Evolutionary conservation across 64 coral and sea anemone species (phyloP).

Genomic region (Porites lutea): DNA sequence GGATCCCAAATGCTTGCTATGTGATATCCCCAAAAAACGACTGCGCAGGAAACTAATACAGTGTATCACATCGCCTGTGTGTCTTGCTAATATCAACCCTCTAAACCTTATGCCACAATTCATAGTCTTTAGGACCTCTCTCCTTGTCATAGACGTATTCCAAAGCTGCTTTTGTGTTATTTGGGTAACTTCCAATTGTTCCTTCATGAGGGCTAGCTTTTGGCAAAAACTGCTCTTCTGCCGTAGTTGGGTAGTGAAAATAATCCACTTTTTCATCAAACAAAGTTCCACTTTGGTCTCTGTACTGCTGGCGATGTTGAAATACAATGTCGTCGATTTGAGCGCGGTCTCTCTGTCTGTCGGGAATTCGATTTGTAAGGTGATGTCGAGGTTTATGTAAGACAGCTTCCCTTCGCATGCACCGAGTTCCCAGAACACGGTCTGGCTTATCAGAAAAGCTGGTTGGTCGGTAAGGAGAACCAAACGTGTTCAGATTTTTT

Average conservation of each 20-base stretch:
- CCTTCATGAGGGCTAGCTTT: slow-evolving; percentile 28
- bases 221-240: slow-evolving; percentile 81
- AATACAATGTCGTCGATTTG: slow-evolving; percentile 68
- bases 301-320: slow-evolving; percentile 91
- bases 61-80: too few species aligned
- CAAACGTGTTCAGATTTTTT: slow-evolving; percentile 71
- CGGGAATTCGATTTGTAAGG: slow-evolving; percentile 84
- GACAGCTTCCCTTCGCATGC: slow-evolving; percentile 72
- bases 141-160: slow-evolving; percentile 85
- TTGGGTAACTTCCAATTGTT: slow-evolving; percentile 79
- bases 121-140: slow-evolving; percentile 91
- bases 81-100: not conserved
- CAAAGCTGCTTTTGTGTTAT: slow-evolving; percentile 68
- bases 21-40: too few species aligned
- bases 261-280: slow-evolving; percentile 79
- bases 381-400: slow-evolving; percentile 84
- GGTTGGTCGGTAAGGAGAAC: slow-evolving; percentile 83
- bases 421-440: slow-evolving; percentile 85
- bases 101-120: slow-evolving; percentile 90
- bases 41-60: too few species aligned
- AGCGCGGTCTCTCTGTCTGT: slow-evolving; percentile 86
- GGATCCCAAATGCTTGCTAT: too few species aligned
- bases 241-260: slow-evolving; percentile 94
- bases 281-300: slow-evolving; percentile 82
- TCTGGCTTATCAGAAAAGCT: slow-evolving; percentile 90